Conservation (phyloP, 2,113 vertebrate species). For the Eubucco bourcierii region DNA sequence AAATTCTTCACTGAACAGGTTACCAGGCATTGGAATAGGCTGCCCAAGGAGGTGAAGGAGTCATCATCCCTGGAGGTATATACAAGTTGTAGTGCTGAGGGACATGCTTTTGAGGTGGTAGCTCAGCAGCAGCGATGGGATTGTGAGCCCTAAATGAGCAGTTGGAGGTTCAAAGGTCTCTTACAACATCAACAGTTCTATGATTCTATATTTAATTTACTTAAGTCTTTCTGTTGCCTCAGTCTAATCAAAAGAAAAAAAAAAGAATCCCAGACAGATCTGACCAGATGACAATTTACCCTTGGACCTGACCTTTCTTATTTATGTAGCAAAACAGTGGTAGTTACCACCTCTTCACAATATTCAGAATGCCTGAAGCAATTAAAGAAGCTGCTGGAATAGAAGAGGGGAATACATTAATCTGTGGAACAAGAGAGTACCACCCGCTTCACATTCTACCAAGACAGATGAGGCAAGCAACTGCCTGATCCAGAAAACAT, state of each 20-base stretch:
- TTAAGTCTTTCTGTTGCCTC: neutral
- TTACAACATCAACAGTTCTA: too few relatives aligned
- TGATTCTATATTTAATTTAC: neutral
- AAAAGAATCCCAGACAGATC: neutral
- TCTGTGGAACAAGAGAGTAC: constrained; percentile 9
- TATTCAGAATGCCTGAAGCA: neutral
- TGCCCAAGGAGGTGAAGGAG: too few relatives aligned
- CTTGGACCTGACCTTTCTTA: neutral
- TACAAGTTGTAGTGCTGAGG: too few relatives aligned
- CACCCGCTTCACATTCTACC: neutral
- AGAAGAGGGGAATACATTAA: constrained; percentile 9
- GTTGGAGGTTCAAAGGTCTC: too few relatives aligned
- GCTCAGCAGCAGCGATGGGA: too few relatives aligned
- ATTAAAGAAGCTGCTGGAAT: constrained; percentile 37
- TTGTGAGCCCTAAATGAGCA: too few relatives aligned
- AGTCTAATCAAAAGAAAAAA: too few relatives aligned
- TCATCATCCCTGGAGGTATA: too few relatives aligned
- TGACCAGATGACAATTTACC: neutral
- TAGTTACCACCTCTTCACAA: neutral
- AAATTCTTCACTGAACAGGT: too few relatives aligned
- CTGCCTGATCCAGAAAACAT: constrained; percentile 59
- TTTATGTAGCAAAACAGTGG: neutral
- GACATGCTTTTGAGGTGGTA: too few relatives aligned
- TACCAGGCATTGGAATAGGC: too few relatives aligned
- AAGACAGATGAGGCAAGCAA: constrained; percentile 44